Base-by-base conservation (phyloP, 30 jellyfish, hydroid and myxozoan species). In the Morbakka virulenta region DNA sequence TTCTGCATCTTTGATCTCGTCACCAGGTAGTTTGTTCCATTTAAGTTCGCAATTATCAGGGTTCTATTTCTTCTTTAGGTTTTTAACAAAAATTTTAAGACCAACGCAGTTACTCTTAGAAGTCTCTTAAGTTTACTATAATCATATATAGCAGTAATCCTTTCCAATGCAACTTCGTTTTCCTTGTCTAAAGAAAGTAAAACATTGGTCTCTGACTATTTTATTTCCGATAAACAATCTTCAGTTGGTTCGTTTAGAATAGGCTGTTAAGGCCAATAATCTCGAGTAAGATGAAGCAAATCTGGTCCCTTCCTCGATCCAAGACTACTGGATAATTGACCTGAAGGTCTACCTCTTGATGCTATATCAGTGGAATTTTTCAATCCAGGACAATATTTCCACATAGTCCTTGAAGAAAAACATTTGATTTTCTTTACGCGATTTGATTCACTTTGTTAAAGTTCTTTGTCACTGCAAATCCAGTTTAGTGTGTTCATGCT, bases 291-390 rank as follows among this genome's bases (percentile, higher is more conserved):
- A n/a, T 30, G 20, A n/a, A 32, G 67, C 81, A 66, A 32, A 2
- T n/a, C 69, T 32, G 81, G 81, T 68, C 67, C 69, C 69, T 69
- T 47, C 81, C 69, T 35, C 81, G 49, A 69, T 69, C 4, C 1
- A 66, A 4, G 48, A 34, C 23, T 69, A 12, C 21, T 69, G 34
- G 36, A 32, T 69, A 36, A 36, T 32, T 36, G 36, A 35, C 68
- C 17, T 25, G 28, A 12, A 3, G 28, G 2, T 1, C 1, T 32
- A 2, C 69, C 69, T 69, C 69, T 69, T 2, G 81, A 24, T 4
- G 67, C 35, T 2, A 69, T 69, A 48, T 32, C 69, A 25, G 47
- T 69, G 3, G 81, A 50, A 22, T 69, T 69, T 28, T 65, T 24
- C 3, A 65, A 3, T 27, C 77, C n/a, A n/a, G n/a, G n/a, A n/a